Conservation (phyloP, 2,113 vertebrate genomes). For the Orycteropus afer region DNA sequence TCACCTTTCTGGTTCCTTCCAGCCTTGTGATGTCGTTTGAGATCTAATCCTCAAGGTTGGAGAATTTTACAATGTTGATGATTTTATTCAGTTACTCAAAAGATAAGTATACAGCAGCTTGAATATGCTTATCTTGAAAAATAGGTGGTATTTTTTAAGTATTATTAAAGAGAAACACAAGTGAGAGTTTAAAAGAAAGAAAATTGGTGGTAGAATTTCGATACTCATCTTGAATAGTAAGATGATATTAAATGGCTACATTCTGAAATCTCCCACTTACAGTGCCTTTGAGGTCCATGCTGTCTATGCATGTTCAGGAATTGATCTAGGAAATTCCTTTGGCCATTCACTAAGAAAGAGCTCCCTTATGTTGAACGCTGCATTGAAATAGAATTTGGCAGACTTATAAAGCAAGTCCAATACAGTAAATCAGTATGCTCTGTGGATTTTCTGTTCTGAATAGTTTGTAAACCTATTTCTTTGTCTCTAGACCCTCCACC, state of each 20-base stretch:
- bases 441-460: not conserved
- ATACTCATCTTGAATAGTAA: not conserved
- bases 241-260: not conserved
- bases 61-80: not conserved
- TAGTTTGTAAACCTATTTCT: constrained; percentile 16
- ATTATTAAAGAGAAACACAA: constrained; percentile 64
- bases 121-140: constrained; percentile 47
- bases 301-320: not conserved
- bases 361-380: not conserved
- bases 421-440: not conserved
- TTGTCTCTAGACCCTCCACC: not conserved
- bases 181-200: constrained; percentile 21
- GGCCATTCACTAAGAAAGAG: not conserved
- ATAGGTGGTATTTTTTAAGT: constrained; percentile 70
- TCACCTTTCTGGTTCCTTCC: not conserved
- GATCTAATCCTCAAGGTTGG: not conserved
- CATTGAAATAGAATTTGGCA: constrained; percentile 40
- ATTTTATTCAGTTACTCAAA: constrained; percentile 52
- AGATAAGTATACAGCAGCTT: constrained; percentile 31
- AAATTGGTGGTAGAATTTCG: constrained; percentile 19
- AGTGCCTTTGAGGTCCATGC: not conserved
- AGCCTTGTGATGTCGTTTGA: not conserved
- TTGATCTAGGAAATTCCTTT: not conserved
- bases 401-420: not conserved
- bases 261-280: not conserved